Evolutionary conservation across 2,797 vertebrate species (phyloP).

Genomic region (Sarcophilus harrisii): DNA sequence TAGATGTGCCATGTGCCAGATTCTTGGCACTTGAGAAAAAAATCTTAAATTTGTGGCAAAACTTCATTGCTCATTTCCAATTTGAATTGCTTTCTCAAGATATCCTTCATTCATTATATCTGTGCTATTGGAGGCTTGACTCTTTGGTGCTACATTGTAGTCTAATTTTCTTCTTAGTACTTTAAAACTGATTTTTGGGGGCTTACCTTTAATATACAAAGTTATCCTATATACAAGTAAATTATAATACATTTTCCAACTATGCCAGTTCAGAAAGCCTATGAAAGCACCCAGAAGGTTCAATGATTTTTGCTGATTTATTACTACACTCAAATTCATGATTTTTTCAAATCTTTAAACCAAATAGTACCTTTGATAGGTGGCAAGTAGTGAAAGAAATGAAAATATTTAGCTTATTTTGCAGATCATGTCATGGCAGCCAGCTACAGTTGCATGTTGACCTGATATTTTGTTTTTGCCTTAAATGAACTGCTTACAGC

Average conservation of each 20-base stretch:
- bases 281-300: neutral
- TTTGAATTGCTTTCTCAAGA: neutral
- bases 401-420: neutral
- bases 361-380: neutral
- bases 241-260: neutral
- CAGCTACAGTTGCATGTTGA: too few relatives aligned
- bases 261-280: neutral
- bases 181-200: neutral
- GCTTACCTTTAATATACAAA: neutral
- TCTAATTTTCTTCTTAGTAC: neutral
- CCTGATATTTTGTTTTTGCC: too few relatives aligned
- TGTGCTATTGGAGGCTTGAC: neutral
- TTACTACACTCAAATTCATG: neutral
- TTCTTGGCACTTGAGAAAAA: neutral
- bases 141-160: neutral
- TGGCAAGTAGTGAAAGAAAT: neutral
- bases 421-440: neutral
- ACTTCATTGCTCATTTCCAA: neutral
- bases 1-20: neutral
- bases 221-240: neutral
- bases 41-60: neutral
- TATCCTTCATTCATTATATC: neutral
- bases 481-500: constrained; percentile 12
- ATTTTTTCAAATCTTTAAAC: neutral
- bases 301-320: neutral